These are phyloP conservation scores for Microtus pennsylvanicus DNA, from an alignment of 2,113 vertebrate genomes.

Conservation along the genomic window DNA sequence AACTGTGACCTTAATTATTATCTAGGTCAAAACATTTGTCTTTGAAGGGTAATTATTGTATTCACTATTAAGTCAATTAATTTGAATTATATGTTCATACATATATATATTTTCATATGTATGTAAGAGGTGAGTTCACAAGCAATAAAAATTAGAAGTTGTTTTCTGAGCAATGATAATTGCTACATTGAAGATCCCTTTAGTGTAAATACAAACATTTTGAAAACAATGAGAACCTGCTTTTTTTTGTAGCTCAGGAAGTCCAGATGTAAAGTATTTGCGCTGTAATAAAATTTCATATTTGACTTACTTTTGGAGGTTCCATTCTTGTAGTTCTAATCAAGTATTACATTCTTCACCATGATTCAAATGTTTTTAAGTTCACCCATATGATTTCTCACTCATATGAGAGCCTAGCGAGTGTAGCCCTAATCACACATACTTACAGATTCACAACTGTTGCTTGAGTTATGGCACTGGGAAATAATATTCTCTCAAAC, in stretches of 20 bases:
- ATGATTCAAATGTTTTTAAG: background rate
- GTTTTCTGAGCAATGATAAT: background rate
- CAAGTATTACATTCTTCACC: background rate
- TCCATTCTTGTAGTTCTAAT: background rate
- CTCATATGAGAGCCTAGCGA: background rate
- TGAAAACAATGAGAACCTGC: background rate
- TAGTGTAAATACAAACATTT: background rate
- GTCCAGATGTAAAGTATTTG: background rate
- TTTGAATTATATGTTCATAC: background rate
- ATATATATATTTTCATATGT: background rate
- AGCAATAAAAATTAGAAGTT: conserved; percentile 29
- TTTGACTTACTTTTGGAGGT: background rate
- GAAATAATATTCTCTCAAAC: conserved; percentile 29
- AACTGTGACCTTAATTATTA: background rate
- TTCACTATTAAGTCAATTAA: background rate
- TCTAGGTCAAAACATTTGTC: background rate
- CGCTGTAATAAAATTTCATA: background rate
- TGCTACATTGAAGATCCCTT: background rate
- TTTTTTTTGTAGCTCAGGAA: background rate
- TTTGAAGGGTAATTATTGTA: background rate
- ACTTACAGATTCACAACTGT: background rate
- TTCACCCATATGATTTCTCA: background rate
- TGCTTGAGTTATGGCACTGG: conserved; percentile 9
- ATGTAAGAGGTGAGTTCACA: background rate
- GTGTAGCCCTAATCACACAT: background rate